Evolutionary conservation across 1,140 invertebrate genomes (phyloP), one percentile per base, ranked within the genome.

Genomic region (Neodiprion pinetum): DNA sequence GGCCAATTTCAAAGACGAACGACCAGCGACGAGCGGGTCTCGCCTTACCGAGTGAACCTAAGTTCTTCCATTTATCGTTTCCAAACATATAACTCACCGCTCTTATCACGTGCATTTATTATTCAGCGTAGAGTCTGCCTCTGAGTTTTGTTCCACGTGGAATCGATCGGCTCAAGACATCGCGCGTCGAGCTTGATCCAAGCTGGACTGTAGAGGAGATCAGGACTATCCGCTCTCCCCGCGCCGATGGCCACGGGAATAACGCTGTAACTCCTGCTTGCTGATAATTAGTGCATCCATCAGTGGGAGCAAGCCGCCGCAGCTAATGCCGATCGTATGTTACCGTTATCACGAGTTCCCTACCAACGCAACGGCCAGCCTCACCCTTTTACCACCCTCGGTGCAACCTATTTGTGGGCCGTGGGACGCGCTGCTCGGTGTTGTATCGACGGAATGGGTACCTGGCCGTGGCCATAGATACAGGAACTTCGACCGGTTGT

Each of bases 221-320:
- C 2, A 40, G 28, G 28, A 40, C 5, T 1, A 0, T 40, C 2
- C 28, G 1, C 5, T 40, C 28, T 3, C 28, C 28, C 28, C 28
- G 28, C 28, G 28, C 28, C 28, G 28, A 40, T 40, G 74, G 69
- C 65, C 73, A 80, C 76, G 79, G 76, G 78, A 80, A 47, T 69
- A 85, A 82, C 82, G 85, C 79, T 88, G 86, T 88, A 88, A 88
- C 87, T 88, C 85, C 86, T 88, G 87, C 83, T 88, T 86, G 84
- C 87, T 88, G 87, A 88, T 88, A 88, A 88, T 88, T 88, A 88
- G 85, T 86, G 86, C 86, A 88, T 88, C 87, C 87, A 88, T 88
- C 87, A 88, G 86, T 81, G 76, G 76, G 81, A 87, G 86, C 86
- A 85, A 88, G 87, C 86, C 86, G 79, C 84, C 28, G 28, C 83